Percentiles rank a stretch among this genome's conserved stretches.
Evolutionary conservation across 2,113 vertebrate genomes (phyloP).

Genomic region (Mobula birostris): DNA sequence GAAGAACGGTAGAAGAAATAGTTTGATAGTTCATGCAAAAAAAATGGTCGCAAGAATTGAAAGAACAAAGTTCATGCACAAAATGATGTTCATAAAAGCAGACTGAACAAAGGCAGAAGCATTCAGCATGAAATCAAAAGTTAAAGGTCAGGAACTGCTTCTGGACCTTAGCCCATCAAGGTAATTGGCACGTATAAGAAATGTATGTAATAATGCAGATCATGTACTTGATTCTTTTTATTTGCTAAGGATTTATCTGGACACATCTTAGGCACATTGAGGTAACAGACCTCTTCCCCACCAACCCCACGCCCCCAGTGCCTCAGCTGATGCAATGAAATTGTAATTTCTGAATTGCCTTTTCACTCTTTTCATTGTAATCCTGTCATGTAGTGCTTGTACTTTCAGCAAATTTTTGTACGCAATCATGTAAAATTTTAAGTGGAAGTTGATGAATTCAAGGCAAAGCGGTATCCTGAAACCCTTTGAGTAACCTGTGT

Average conservation of each 20-base stretch:
- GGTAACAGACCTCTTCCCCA: no score
- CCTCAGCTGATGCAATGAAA: neutral
- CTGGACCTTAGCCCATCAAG: neutral
- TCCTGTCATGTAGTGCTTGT: neutral
- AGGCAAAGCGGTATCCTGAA: no score
- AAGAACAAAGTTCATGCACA: neutral
- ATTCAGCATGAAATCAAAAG: neutral
- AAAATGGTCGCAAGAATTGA: no score
- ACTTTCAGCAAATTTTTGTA: neutral
- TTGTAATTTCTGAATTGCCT: no score
- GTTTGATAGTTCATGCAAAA: neutral
- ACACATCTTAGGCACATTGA: no score
- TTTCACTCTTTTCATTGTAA: no score
- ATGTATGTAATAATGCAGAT: neutral
- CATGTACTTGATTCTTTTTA: neutral
- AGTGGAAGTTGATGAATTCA: neutral
- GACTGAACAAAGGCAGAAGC: neutral
- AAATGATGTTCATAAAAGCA: neutral
- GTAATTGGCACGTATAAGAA: neutral
- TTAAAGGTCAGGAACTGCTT: neutral
- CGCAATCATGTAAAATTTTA: neutral
- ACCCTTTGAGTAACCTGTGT: neutral
- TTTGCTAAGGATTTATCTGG: neutral
- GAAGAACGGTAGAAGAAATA: neutral
- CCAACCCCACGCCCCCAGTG: neutral